phyloP scores from a whole-genome alignment of 2,113 vertebrate species.

The Myocastor coypus region DNA sequence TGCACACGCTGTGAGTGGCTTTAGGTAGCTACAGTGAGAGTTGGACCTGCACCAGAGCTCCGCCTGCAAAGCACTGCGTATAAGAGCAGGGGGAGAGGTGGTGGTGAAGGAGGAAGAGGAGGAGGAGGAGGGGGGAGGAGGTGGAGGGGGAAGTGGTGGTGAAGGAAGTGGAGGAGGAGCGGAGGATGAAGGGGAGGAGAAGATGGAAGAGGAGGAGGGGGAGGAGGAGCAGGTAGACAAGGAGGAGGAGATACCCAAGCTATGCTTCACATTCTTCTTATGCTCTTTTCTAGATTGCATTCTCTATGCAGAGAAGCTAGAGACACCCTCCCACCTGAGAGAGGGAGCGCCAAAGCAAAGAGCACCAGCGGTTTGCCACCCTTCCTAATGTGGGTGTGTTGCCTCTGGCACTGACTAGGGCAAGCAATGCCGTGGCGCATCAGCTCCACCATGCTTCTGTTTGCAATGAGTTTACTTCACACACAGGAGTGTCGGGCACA shows the following conservation, averaged over 20 bases:
- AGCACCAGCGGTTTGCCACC: constrained; percentile 48
- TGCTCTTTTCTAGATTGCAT: constrained; percentile 21
- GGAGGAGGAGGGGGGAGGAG: no score
- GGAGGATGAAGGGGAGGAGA: no score
- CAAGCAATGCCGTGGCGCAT: background rate
- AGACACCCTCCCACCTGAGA: background rate
- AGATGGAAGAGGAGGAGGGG: no score
- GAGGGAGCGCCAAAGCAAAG: constrained; percentile 42
- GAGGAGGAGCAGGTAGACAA: no score
- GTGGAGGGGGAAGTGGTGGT: no score
- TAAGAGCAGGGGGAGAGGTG: constrained; percentile 7
- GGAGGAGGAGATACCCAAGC: background rate
- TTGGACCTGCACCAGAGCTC: background rate
- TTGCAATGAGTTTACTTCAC: background rate
- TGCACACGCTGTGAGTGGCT: background rate
- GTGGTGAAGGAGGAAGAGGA: no score
- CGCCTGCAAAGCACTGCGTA: background rate
- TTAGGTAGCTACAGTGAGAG: background rate
- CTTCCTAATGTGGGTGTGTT: constrained; percentile 55
- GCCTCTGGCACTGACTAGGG: constrained; percentile 6
- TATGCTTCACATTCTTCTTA: constrained; percentile 39
- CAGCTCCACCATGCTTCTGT: background rate
- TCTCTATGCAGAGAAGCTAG: background rate
- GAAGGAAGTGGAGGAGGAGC: no score
- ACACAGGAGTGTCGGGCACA: background rate